Conservation (phyloP, 2,797 vertebrate genomes). For the Notamacropus eugenii region DNA sequence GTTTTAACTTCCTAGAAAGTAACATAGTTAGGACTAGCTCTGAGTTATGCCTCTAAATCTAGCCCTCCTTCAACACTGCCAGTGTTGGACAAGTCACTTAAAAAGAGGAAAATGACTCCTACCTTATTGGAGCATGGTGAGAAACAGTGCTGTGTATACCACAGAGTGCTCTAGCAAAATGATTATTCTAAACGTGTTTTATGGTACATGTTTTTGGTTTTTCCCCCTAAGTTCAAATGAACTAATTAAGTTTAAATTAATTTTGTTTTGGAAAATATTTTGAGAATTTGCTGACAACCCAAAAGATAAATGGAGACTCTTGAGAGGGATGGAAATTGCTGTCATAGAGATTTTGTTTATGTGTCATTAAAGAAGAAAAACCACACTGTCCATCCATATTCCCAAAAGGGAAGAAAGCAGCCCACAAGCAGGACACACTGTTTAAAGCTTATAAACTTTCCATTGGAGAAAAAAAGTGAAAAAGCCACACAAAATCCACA, state of each 20-base stretch:
- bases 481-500: neutral
- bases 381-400: slow-evolving; percentile 17
- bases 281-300: slow-evolving; percentile 37
- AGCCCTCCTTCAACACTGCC: neutral
- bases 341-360: slow-evolving; percentile 38
- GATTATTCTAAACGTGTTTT: neutral
- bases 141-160: neutral
- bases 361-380: slow-evolving; percentile 1
- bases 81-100: neutral
- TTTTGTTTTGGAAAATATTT: slow-evolving; percentile 62
- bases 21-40: neutral
- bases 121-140: neutral
- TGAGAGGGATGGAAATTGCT: slow-evolving; percentile 12
- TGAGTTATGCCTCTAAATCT: neutral
- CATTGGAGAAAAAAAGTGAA: neutral
- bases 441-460: slow-evolving; percentile 28
- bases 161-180: neutral
- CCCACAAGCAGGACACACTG: neutral
- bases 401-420: slow-evolving; percentile 26
- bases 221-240: neutral
- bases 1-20: neutral
- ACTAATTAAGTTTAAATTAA: slow-evolving; percentile 59
- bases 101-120: neutral
- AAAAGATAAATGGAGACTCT: slow-evolving; percentile 24
- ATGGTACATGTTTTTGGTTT: neutral